Percentiles rank a stretch among this genome's conserved stretches.
These are phyloP conservation scores for Samia ricini DNA, from an alignment of 1,140 invertebrate species.

Conservation along the genomic window DNA sequence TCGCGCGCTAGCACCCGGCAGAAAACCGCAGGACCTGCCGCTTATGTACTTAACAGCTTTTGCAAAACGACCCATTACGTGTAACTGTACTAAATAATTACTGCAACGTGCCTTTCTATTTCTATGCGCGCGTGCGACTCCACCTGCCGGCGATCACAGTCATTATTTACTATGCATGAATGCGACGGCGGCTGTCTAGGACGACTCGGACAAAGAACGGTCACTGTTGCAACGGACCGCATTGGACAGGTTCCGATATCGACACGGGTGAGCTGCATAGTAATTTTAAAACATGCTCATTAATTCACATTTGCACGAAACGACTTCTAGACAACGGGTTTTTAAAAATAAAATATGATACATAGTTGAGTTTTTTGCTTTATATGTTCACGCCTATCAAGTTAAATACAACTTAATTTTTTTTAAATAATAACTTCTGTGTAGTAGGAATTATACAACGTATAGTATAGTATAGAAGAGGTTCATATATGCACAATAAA, in stretches of 20 bases:
- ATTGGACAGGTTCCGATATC: conserved; percentile 59
- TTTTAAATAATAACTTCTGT: not conserved
- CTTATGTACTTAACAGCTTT: conserved; percentile 75
- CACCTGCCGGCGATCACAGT: conserved; percentile 73
- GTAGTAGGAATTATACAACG: not conserved
- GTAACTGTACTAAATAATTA: conserved; percentile 77
- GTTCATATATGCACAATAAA: not conserved
- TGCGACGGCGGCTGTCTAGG: conserved; percentile 68
- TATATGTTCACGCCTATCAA: not conserved
- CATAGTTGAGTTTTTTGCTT: conserved; percentile 20
- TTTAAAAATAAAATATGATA: conserved; percentile 16
- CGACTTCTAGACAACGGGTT: conserved; percentile 30
- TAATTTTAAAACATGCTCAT: conserved; percentile 61
- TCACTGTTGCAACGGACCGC: conserved; percentile 50
- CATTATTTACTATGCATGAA: conserved; percentile 77
- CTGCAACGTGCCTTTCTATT: conserved; percentile 76
- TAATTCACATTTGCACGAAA: conserved; percentile 55
- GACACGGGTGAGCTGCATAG: conserved; percentile 59
- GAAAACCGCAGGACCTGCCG: conserved; percentile 53
- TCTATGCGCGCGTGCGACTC: conserved; percentile 70
- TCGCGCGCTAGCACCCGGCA: conserved; percentile 52
- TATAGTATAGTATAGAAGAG: too few species aligned
- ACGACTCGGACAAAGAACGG: conserved; percentile 73
- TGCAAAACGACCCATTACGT: conserved; percentile 72
- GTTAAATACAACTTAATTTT: not conserved